Evolutionary conservation across 1,140 invertebrate genomes (phyloP).

Genomic region (Eciton burchellii): DNA sequence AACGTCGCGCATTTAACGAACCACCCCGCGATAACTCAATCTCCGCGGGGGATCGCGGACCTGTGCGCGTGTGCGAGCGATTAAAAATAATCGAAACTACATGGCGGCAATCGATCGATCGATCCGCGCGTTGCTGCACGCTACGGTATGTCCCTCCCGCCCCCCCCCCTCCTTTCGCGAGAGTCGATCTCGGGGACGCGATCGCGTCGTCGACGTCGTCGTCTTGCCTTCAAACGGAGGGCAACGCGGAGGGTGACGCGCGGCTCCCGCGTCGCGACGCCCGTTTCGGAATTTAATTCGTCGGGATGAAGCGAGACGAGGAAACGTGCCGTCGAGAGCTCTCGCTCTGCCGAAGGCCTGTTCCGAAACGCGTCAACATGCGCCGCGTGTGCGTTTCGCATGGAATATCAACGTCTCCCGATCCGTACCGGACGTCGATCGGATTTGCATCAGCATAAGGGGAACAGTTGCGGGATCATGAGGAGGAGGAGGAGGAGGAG

Average conservation of each 20-base stretch:
- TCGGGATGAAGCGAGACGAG: neutral
- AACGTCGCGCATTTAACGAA: constrained; percentile 58
- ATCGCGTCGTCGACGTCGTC: neutral
- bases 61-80: constrained; percentile 59
- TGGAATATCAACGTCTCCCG: too few species aligned
- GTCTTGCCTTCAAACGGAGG: constrained; percentile 18
- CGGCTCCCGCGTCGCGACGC: too few species aligned
- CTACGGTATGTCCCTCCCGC: constrained; percentile 28
- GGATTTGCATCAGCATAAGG: too few species aligned
- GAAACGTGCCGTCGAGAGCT: neutral
- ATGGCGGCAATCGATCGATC: constrained; percentile 42
- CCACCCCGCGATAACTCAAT: constrained; percentile 66
- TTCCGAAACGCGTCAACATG: too few species aligned
- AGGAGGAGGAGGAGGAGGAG: too few species aligned
- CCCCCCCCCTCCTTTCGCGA: too few species aligned
- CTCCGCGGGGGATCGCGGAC: neutral
- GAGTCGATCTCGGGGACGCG: neutral
- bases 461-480: too few species aligned
- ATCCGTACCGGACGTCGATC: too few species aligned
- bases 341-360: neutral
- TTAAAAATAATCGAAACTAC: constrained; percentile 70
- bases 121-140: constrained; percentile 52
- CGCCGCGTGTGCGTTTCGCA: too few species aligned
- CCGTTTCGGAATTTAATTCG: constrained; percentile 21
- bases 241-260: too few species aligned